Evolutionary conservation across 1,140 invertebrate genomes (phyloP).

Genomic region (Eurosta solidaginis): DNA sequence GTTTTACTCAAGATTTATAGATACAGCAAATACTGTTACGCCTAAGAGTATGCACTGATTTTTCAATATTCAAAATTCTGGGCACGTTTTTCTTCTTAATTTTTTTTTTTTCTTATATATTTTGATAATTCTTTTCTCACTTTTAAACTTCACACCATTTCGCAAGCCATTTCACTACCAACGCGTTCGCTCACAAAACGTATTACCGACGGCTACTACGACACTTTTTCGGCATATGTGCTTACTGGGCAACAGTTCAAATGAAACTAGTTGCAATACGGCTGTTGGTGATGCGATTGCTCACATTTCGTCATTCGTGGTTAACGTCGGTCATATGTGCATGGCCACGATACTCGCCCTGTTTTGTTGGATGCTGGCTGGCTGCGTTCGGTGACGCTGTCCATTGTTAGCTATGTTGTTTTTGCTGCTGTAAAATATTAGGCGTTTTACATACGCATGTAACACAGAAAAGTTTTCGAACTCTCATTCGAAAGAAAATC

Average conservation of each 20-base stretch:
- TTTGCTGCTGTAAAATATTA: background rate
- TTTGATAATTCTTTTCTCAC: background rate
- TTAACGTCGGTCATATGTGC: background rate
- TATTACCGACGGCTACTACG: background rate
- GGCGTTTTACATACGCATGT: background rate
- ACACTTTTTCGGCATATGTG: background rate
- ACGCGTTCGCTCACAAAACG: background rate
- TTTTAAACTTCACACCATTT: background rate
- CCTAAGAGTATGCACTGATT: too few species aligned
- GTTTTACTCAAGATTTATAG: too few species aligned
- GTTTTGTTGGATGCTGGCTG: background rate
- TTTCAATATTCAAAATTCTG: too few species aligned
- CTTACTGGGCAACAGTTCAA: conserved; percentile 21
- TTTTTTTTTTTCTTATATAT: background rate
- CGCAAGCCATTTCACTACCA: background rate
- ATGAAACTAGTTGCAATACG: conserved; percentile 21
- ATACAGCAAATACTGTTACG: too few species aligned
- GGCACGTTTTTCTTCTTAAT: background rate
- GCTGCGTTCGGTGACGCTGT: background rate
- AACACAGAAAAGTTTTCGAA: conserved; percentile 5
- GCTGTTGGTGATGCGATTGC: conserved; percentile 10
- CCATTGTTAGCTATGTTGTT: conserved; percentile 2
- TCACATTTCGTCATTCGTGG: background rate
- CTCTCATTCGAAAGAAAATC: background rate
- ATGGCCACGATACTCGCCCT: background rate